Percentiles rank a stretch among this genome's conserved stretches.
These are phyloP conservation scores for Criorhina ranunculi DNA, from an alignment of 2,888 invertebrate species.

Conservation along the genomic window DNA sequence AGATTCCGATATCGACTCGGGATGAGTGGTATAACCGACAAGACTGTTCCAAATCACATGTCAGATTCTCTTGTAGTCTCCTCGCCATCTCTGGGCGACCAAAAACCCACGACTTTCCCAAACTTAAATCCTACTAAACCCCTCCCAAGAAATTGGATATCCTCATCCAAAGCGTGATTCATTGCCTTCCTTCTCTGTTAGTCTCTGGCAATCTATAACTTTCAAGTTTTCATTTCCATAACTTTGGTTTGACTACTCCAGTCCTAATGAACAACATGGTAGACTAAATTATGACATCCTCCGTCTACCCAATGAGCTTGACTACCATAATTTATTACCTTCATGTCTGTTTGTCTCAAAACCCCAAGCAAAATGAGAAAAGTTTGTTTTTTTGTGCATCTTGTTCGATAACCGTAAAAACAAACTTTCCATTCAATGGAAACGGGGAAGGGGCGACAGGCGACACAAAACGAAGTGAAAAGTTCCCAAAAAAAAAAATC, in stretches of 20 bases:
- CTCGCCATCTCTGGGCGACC: no score
- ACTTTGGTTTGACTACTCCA: background rate
- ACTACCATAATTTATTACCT: constrained; percentile 52
- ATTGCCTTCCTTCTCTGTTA: no score
- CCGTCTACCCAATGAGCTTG: background rate
- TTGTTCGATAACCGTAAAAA: constrained; percentile 32
- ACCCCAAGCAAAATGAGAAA: constrained; percentile 28
- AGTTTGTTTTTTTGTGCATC: constrained; percentile 49
- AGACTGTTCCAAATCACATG: no score
- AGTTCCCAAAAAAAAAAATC: constrained; percentile 4
- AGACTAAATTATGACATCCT: constrained; percentile 61
- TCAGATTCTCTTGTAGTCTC: no score
- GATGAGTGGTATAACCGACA: no score
- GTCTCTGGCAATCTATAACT: background rate
- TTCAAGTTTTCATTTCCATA: background rate
- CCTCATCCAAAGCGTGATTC: no score
- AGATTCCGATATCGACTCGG: no score
- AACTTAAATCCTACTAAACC: no score
- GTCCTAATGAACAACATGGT: constrained; percentile 41
- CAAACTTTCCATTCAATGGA: constrained; percentile 5
- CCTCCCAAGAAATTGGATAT: no score
- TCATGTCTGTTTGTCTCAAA: constrained; percentile 34
- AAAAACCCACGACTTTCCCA: no score
- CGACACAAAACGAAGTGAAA: background rate
- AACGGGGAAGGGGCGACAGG: no score